Conservation (phyloP, 1,140 invertebrate genomes). For the Bombyx mori region DNA sequence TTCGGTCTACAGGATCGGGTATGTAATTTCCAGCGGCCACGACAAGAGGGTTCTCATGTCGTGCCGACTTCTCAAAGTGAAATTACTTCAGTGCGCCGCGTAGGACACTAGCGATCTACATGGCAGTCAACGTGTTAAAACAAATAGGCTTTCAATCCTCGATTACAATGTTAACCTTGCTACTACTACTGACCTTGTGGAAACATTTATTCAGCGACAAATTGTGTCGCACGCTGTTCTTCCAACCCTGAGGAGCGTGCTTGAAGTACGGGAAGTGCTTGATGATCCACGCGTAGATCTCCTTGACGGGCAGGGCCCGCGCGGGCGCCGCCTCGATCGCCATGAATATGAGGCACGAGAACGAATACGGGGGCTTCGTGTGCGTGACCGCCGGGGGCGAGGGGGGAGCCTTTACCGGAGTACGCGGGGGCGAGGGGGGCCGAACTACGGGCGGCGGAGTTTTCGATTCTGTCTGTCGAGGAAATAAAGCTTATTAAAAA, state of each 20-base stretch:
- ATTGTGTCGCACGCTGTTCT: slow-evolving; percentile 97
- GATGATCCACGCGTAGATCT: slow-evolving; percentile 98
- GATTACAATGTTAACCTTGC: no score
- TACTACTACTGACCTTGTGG: slow-evolving; percentile 81
- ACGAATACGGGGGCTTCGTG: slow-evolving; percentile 95
- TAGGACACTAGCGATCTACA: no score
- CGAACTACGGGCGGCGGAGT: slow-evolving; percentile 42
- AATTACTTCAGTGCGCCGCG: no score
- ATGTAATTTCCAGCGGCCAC: no score
- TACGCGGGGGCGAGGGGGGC: slow-evolving; percentile 52
- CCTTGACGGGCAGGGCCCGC: slow-evolving; percentile 93
- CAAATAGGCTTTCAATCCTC: no score
- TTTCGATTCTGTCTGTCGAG: slow-evolving; percentile 36
- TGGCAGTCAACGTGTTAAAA: no score
- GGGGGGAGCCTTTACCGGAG: slow-evolving; percentile 53
- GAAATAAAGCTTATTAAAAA: no score
- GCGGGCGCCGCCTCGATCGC: slow-evolving; percentile 93
- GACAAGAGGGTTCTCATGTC: no score
- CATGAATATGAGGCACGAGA: slow-evolving; percentile 97
- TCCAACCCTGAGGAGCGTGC: slow-evolving; percentile 97
- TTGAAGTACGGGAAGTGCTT: slow-evolving; percentile 97
- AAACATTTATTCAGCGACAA: slow-evolving; percentile 97
- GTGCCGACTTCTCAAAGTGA: no score
- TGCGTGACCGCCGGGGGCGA: slow-evolving; percentile 64
- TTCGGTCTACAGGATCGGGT: no score